Evolutionary conservation across 2,888 invertebrate species (phyloP).

Genomic region (Tiliacea citrago): DNA sequence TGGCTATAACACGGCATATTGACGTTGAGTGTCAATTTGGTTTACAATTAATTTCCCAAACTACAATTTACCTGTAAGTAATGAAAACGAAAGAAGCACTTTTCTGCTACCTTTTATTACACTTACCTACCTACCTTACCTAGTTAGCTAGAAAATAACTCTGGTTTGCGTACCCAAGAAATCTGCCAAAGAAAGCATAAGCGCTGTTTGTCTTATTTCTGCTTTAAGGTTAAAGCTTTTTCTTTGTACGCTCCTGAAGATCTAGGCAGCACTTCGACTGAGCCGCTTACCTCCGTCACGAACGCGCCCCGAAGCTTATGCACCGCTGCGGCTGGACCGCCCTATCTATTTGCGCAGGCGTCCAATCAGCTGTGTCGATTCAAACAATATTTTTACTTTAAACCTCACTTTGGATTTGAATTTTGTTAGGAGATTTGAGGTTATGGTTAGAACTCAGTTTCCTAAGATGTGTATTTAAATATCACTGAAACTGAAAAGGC

Average conservation of each 20-base stretch:
- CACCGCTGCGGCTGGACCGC: slow-evolving; percentile 67
- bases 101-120: neutral
- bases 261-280: slow-evolving; percentile 70
- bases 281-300: slow-evolving; percentile 81
- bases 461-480: slow-evolving; percentile 5
- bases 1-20: too few species aligned
- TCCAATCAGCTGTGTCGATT: slow-evolving; percentile 71
- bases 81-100: neutral
- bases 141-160: neutral
- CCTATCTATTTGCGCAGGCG: slow-evolving; percentile 84
- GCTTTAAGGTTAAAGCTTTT: slow-evolving; percentile 58
- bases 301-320: slow-evolving; percentile 74
- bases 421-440: slow-evolving; percentile 13
- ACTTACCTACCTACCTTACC: neutral
- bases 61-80: neutral
- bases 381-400: slow-evolving; percentile 66
- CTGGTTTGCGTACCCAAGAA: neutral
- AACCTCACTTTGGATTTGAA: slow-evolving; percentile 51
- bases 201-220: slow-evolving; percentile 32
- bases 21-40: too few species aligned
- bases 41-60: too few species aligned
- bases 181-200: neutral
- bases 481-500: neutral
- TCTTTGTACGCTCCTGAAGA: slow-evolving; percentile 61
- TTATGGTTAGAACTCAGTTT: neutral